Evolutionary conservation across 2,888 invertebrate genomes (phyloP), one percentile per base, ranked within the genome.

Genomic region (Lutraria lutraria): DNA sequence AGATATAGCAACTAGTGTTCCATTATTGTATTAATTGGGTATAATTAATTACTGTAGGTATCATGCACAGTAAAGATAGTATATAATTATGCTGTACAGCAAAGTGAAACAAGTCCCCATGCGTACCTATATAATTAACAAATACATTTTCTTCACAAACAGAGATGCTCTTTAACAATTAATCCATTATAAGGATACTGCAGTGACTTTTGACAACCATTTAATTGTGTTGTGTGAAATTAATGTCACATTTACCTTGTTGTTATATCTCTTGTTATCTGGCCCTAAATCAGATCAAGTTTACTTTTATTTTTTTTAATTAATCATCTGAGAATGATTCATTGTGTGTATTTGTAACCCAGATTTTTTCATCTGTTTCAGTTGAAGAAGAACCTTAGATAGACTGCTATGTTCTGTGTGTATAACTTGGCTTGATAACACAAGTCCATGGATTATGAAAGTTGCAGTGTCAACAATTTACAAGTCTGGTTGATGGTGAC

Each of bases 381-480:
- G 76, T 76, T 76, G 25, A 25, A 76, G 34, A 25, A 16, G 16
- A 43, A 43, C 43, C 43, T 43, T 76, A 76, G 76, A 34, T 31
- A 31, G 72, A 10, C 13, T 63, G 15, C 12, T 63, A 21, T 76
- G 72, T 72, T 12, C 2, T 72, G 34, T 34, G 34, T 76, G 29
- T 76, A 31, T 76, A 25, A 31, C 15, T 76, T 29, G 76, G 15
- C 21, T 76, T 34, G 76, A 76, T 76, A 76, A 76, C 31, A 34
- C 16, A 1, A 16, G 12, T 34, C 0, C 31, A 25, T 31, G 34
- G 34, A 76, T 31, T 1, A 76, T 76, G 76, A 76, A 76, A 76
- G 76, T 76, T 76, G 76, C 34, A 34, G 76, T 76, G 76, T 31
- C 19, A 34, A 31, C 34, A 76, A 3, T 76, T 76, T 34, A 76